Evolutionary conservation across 2,888 invertebrate species (phyloP).

Genomic region (Eustalomyia histrio): DNA sequence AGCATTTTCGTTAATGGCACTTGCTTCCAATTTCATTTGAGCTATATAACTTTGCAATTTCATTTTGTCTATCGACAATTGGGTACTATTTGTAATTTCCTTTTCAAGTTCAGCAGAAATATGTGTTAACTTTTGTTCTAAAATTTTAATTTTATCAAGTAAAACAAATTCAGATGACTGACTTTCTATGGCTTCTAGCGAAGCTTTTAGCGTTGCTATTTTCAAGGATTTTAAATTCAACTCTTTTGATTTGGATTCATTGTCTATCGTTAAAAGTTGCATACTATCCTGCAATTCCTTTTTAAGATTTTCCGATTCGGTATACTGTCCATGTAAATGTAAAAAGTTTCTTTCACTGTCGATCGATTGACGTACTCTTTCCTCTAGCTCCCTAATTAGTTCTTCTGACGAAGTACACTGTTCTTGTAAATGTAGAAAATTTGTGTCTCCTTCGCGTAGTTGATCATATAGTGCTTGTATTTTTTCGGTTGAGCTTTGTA

Average conservation of each 20-base stretch:
- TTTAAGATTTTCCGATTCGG: constrained; percentile 34
- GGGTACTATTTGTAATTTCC: constrained; percentile 35
- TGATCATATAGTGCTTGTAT: neutral
- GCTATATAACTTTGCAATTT: constrained; percentile 34
- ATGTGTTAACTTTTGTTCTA: constrained; percentile 49
- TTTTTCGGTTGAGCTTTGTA: constrained; percentile 25
- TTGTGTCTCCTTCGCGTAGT: neutral
- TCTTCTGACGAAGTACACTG: neutral
- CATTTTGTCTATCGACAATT: constrained; percentile 49
- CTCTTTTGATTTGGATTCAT: constrained; percentile 44
- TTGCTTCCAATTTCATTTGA: constrained; percentile 8
- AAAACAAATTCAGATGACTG: neutral
- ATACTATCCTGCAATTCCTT: constrained; percentile 26
- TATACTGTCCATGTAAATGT: constrained; percentile 44
- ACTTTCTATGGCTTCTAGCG: neutral
- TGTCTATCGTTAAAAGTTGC: constrained; percentile 24
- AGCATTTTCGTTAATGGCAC: neutral
- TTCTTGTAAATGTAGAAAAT: constrained; percentile 33
- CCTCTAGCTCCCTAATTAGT: constrained; percentile 15
- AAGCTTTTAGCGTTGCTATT: constrained; percentile 31
- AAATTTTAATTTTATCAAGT: constrained; percentile 15
- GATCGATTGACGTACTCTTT: constrained; percentile 8
- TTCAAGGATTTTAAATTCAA: constrained; percentile 4
- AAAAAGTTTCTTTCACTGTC: constrained; percentile 48
- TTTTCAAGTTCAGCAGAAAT: constrained; percentile 39